A percentile compares a stretch with the other conserved stretches of the same genome.
phyloP scores from a whole-genome alignment of 2,113 vertebrate genomes.

The Pterocles burchelli region DNA sequence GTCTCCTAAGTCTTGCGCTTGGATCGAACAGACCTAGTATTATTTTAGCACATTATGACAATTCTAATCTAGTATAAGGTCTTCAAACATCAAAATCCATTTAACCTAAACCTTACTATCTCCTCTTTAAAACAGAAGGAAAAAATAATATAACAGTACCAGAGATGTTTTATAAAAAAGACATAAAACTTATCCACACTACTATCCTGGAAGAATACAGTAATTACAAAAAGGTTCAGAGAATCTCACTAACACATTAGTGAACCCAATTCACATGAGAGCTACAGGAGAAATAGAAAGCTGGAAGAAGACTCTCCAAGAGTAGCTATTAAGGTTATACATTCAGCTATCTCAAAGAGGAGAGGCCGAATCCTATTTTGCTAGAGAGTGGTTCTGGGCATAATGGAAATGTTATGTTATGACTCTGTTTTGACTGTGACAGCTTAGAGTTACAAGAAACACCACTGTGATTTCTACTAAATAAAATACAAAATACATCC shows the following conservation, averaged over 20 bases:
- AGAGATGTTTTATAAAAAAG: not conserved
- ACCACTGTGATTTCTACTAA: not conserved
- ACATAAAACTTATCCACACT: not conserved
- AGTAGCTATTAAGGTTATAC: not conserved
- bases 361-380: not conserved
- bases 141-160: not conserved
- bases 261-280: constrained; percentile 4
- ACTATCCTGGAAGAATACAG: not conserved
- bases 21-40: not conserved
- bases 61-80: not conserved
- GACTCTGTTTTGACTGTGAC: not conserved
- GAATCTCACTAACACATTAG: not conserved
- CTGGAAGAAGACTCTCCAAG: not conserved
- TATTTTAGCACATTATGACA: not conserved
- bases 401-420: constrained; percentile 36
- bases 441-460: constrained; percentile 19
- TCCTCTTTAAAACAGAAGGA: not conserved
- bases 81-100: not conserved
- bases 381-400: not conserved
- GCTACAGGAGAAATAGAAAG: not conserved
- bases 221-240: not conserved
- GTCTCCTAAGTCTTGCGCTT: not conserved
- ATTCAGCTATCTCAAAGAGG: constrained; percentile 1
- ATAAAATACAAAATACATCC: constrained; percentile 1
- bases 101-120: not conserved